Percentiles rank a stretch among this genome's conserved stretches.
phyloP scores from a whole-genome alignment of 2,888 invertebrate genomes.

The Ophion costatus region DNA sequence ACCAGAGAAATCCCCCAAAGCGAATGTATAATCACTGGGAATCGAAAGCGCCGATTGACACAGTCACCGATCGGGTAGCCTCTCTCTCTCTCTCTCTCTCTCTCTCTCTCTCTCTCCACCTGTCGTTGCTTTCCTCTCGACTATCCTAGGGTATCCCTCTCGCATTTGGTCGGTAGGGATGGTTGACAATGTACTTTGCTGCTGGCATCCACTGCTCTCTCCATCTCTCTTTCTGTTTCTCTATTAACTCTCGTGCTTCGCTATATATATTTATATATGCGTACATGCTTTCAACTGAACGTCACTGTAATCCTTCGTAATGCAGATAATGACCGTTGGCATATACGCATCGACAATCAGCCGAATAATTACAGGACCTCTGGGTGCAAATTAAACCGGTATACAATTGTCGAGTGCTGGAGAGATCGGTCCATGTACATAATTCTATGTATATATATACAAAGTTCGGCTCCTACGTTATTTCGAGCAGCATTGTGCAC shows the following conservation, averaged over 20 bases:
- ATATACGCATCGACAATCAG: constrained; percentile 77
- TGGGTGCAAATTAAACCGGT: constrained; percentile 75
- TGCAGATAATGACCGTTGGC: constrained; percentile 75
- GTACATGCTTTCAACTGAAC: constrained; percentile 67
- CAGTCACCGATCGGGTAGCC: constrained; percentile 38
- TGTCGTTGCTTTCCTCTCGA: not conserved
- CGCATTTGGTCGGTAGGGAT: not conserved
- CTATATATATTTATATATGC: constrained; percentile 45
- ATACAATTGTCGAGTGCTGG: constrained; percentile 70
- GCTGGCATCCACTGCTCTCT: constrained; percentile 14
- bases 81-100: constrained; percentile 20
- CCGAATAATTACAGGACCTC: constrained; percentile 77
- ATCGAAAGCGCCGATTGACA: constrained; percentile 68
- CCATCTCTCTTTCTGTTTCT: constrained; percentile 21
- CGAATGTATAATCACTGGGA: constrained; percentile 75
- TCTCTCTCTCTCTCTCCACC: constrained; percentile 4
- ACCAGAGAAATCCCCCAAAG: constrained; percentile 72
- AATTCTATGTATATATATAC: constrained; percentile 9
- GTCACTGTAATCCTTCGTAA: constrained; percentile 79
- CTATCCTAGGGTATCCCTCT: not conserved
- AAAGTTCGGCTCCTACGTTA: too few species aligned
- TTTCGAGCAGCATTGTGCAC: too few species aligned
- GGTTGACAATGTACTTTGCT: constrained; percentile 6
- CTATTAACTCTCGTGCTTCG: constrained; percentile 35
- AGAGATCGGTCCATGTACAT: constrained; percentile 26